Conservation (phyloP, 2,888 invertebrate genomes). For the Oscheius myriophilus region DNA sequence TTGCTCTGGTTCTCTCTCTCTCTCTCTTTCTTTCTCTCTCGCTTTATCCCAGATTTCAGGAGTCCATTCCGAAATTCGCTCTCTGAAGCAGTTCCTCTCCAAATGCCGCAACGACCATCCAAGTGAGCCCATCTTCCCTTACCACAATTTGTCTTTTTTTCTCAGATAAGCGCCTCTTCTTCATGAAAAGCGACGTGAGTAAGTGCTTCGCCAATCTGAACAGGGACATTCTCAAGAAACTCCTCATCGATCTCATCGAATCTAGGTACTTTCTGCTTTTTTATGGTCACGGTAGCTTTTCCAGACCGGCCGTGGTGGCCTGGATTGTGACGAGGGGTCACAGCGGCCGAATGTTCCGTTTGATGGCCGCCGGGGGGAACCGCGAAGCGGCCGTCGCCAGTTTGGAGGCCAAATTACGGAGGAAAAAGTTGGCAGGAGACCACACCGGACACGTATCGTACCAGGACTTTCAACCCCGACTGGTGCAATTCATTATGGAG, state of each 20-base stretch:
- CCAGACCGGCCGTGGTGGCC: slow-evolving; percentile 8
- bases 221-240: background rate
- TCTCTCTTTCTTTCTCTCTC: no score
- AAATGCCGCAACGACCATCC: background rate
- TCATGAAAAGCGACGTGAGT: slow-evolving; percentile 28
- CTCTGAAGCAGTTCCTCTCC: slow-evolving; percentile 8
- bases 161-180: slow-evolving; percentile 22
- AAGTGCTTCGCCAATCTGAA: slow-evolving; percentile 30
- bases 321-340: background rate
- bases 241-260: slow-evolving; percentile 10
- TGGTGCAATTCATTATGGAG: slow-evolving; percentile 7
- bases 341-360: background rate
- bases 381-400: background rate
- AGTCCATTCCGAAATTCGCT: background rate
- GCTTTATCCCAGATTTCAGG: background rate
- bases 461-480: background rate
- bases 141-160: background rate
- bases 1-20: no score
- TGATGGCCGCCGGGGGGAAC: background rate
- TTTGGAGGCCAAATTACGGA: background rate
- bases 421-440: background rate
- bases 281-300: background rate
- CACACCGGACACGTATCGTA: background rate
- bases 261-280: background rate
- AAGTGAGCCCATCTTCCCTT: background rate